phyloP scores from a whole-genome alignment of 2,888 invertebrate species.

The Volucella zonaria region DNA sequence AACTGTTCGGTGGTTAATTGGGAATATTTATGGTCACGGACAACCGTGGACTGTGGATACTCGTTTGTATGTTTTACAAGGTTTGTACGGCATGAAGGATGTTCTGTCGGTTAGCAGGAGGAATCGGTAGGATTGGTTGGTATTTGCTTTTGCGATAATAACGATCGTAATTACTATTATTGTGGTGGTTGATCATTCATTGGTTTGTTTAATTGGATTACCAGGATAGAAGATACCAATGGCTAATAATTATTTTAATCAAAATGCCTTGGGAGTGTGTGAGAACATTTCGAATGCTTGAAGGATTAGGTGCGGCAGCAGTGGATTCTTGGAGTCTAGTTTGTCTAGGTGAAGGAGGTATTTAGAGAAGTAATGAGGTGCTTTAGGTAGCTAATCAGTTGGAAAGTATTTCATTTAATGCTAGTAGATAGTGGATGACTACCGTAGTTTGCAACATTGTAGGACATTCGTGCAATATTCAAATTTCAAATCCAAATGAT shows the following conservation, averaged over 20 bases:
- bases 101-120: slow-evolving; percentile 15
- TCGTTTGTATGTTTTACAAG: slow-evolving; percentile 51
- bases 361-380: neutral
- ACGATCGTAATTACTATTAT: slow-evolving; percentile 57
- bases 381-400: neutral
- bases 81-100: slow-evolving; percentile 53
- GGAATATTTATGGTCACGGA: slow-evolving; percentile 71
- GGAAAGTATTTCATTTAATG: too few species aligned
- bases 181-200: slow-evolving; percentile 54
- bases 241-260: slow-evolving; percentile 67
- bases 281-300: slow-evolving; percentile 39
- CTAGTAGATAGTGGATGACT: too few species aligned
- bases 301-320: neutral
- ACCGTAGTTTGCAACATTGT: too few species aligned
- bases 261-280: slow-evolving; percentile 59
- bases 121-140: neutral
- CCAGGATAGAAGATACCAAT: slow-evolving; percentile 29
- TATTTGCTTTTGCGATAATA: slow-evolving; percentile 58
- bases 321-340: too few species aligned
- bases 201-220: slow-evolving; percentile 39
- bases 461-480: too few species aligned
- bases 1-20: slow-evolving; percentile 76
- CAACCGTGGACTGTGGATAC: slow-evolving; percentile 13
- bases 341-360: too few species aligned
- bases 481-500: too few species aligned